phyloP scores from a whole-genome alignment of 2,113 vertebrate species.

The Pseudolaguvia tuberculata region DNA sequence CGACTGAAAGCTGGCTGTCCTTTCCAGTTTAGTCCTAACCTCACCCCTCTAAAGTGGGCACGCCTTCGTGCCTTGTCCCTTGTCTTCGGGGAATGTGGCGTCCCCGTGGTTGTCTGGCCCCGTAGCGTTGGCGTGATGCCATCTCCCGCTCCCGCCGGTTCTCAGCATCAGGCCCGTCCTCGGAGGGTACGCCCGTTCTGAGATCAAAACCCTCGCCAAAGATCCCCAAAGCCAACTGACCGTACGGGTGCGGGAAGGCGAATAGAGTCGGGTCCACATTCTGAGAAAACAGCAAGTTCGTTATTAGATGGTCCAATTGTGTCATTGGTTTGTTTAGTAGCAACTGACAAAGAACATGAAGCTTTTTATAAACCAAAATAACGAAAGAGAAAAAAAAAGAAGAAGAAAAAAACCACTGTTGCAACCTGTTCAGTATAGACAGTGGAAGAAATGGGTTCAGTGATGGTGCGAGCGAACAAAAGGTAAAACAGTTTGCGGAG shows the following conservation, averaged over 20 bases:
- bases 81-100: slow-evolving; percentile 80
- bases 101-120: slow-evolving; percentile 80
- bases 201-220: slow-evolving; percentile 90
- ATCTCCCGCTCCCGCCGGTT: slow-evolving; percentile 82
- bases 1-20: neutral
- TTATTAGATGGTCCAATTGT: neutral
- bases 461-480: neutral
- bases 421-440: no score
- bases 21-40: neutral
- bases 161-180: slow-evolving; percentile 82
- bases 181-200: slow-evolving; percentile 65
- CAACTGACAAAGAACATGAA: neutral
- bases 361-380: neutral
- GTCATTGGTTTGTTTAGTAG: neutral
- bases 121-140: slow-evolving; percentile 81
- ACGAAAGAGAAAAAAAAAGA: no score
- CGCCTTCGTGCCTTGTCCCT: slow-evolving; percentile 81
- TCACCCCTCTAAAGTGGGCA: slow-evolving; percentile 93
- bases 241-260: slow-evolving; percentile 83
- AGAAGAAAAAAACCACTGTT: neutral
- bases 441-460: no score
- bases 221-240: slow-evolving; percentile 86
- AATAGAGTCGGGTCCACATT: slow-evolving; percentile 84
- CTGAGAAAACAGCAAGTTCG: slow-evolving; percentile 55
- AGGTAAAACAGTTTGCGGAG: neutral